phyloP scores from a whole-genome alignment of 2,888 invertebrate species.

The Caenorhabditis sp. region DNA sequence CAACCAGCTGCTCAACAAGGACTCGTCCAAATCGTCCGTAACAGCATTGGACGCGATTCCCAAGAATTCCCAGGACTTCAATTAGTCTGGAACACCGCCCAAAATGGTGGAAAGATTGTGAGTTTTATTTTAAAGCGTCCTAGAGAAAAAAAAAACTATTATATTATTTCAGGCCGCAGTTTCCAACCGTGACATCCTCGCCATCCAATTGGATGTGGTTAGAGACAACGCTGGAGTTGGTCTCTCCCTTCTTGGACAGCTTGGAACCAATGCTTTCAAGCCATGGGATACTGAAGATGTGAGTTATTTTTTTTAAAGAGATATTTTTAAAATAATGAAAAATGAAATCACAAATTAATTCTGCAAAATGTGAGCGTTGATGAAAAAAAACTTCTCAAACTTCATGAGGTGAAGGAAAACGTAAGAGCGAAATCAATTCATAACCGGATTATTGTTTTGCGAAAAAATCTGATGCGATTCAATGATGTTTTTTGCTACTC shows the following conservation, averaged over 20 bases:
- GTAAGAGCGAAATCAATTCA: too few relatives aligned
- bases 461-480: too few relatives aligned
- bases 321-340: too few relatives aligned
- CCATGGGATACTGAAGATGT: constrained; percentile 87
- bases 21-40: constrained; percentile 82
- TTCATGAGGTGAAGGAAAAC: too few relatives aligned
- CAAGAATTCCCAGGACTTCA: constrained; percentile 53
- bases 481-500: too few relatives aligned
- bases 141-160: background rate
- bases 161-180: constrained; percentile 37
- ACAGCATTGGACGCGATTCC: constrained; percentile 79
- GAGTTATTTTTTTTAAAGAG: constrained; percentile 1
- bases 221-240: constrained; percentile 60
- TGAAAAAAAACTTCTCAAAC: too few relatives aligned
- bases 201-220: constrained; percentile 49
- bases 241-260: constrained; percentile 70
- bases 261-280: constrained; percentile 82
- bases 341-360: too few relatives aligned
- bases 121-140: background rate
- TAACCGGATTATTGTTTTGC: too few relatives aligned
- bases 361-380: too few relatives aligned
- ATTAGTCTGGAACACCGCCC: constrained; percentile 64
- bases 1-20: constrained; percentile 84
- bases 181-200: constrained; percentile 60
- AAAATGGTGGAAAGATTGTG: constrained; percentile 54